Evolutionary conservation across 1,140 invertebrate genomes (phyloP).

Genomic region (Daktulosphaira vitifoliae): DNA sequence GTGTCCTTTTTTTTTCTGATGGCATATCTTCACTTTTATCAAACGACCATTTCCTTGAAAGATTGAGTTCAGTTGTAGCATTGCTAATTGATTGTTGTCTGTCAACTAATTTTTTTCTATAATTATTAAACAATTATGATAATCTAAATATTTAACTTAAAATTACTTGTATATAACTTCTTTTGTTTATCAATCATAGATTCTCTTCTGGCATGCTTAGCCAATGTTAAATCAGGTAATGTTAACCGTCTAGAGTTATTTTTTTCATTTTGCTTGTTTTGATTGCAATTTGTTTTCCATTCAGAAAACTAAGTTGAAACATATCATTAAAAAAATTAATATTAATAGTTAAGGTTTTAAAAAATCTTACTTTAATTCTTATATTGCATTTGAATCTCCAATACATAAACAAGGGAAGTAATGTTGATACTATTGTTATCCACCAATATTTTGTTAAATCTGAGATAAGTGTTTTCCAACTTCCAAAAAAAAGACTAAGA

Average conservation of each 20-base stretch:
- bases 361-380: not conserved
- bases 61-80: not conserved
- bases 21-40: not conserved
- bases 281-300: not conserved
- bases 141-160: not conserved
- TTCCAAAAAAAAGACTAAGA: no score
- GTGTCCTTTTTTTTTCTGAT: not conserved
- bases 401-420: not conserved
- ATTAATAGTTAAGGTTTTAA: not conserved
- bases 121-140: not conserved
- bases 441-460: no score
- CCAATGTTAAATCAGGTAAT: slow-evolving; percentile 18
- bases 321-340: not conserved
- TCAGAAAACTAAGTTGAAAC: not conserved
- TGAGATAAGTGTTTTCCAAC: no score
- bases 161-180: not conserved
- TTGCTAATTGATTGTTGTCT: not conserved
- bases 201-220: slow-evolving; percentile 9
- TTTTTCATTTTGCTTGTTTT: not conserved
- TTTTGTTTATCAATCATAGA: not conserved
- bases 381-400: not conserved
- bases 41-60: not conserved
- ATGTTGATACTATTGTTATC: not conserved
- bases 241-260: not conserved
- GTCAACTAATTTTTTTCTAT: not conserved